Evolutionary conservation across 2,113 vertebrate species (phyloP).

Genomic region (Microcebus lehilahytsara): DNA sequence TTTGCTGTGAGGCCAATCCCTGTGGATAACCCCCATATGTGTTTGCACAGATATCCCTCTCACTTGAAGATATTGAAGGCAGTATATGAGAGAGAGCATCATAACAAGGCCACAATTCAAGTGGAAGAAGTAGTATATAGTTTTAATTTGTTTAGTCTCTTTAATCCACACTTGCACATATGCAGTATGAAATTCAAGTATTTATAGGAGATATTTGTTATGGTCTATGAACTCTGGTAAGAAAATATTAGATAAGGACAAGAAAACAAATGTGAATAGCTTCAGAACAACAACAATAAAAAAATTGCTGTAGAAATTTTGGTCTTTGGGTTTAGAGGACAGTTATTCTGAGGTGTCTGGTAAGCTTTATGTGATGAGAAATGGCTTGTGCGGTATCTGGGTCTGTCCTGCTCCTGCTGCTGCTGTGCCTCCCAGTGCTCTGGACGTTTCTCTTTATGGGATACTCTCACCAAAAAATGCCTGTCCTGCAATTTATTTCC

Average conservation of each 20-base stretch:
- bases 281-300: not conserved
- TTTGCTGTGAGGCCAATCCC: not conserved
- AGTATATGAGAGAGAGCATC: not conserved
- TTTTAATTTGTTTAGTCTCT: not conserved
- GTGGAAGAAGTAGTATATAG: not conserved
- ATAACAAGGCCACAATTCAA: not conserved
- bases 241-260: not conserved
- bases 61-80: not conserved
- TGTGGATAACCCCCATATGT: accelerated
- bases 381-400: not conserved
- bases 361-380: not conserved
- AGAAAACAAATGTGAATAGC: not conserved
- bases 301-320: not conserved
- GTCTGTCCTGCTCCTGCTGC: not conserved
- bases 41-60: not conserved
- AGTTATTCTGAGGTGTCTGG: not conserved
- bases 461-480: not conserved
- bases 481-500: not conserved
- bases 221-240: not conserved
- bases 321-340: not conserved
- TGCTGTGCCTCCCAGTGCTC: not conserved
- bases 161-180: not conserved
- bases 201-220: not conserved
- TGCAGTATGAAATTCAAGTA: not conserved
- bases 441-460: not conserved